Evolutionary conservation across 2,888 invertebrate genomes (phyloP), one percentile per base, ranked within the genome.

Genomic region (Petrolisthes manimaculis): DNA sequence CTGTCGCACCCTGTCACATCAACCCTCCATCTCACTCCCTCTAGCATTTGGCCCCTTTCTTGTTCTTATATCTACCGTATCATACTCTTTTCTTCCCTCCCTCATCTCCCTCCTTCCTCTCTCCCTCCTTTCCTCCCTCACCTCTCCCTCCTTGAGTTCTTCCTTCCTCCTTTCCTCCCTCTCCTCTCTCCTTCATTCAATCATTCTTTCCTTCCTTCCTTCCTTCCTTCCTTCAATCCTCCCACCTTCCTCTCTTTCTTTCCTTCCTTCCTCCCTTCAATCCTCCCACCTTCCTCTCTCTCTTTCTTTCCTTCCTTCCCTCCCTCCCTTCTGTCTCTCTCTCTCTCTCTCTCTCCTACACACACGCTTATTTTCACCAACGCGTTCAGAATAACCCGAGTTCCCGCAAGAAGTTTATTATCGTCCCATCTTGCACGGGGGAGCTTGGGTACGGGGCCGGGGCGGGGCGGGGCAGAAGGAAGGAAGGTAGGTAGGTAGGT

Each of bases 321-420:
- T n/a, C n/a, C n/a, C n/a, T n/a, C n/a, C n/a, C n/a, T n/a, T n/a
- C n/a, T n/a, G n/a, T n/a, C n/a, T n/a, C n/a, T n/a, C n/a, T n/a
- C n/a, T n/a, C n/a, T n/a, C n/a, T n/a, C n/a, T n/a, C n/a, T n/a
- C n/a, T n/a, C n/a, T n/a, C n/a, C n/a, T n/a, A n/a, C n/a, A n/a
- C n/a, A n/a, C n/a, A n/a, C n/a, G n/a, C 37, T 83, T 83, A 83
- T 67, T 75, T 83, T 83, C 83, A 84, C 84, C 77, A 55, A 55
- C 84, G 54, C 53, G 77, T 78, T 84, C 75, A 84, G 55, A 84
- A 84, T 84, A 75, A 84, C 24, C 24, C 51, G 37, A 61, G 83
- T 83, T 71, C 74, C 56, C 55, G 74, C 75, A 83, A 83, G 83
- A 83, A 83, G 83, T 83, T 55, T 83, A 83, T 75, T 74, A 83